phyloP scores from a whole-genome alignment of 2,797 vertebrate species.

The Alauda arvensis region DNA sequence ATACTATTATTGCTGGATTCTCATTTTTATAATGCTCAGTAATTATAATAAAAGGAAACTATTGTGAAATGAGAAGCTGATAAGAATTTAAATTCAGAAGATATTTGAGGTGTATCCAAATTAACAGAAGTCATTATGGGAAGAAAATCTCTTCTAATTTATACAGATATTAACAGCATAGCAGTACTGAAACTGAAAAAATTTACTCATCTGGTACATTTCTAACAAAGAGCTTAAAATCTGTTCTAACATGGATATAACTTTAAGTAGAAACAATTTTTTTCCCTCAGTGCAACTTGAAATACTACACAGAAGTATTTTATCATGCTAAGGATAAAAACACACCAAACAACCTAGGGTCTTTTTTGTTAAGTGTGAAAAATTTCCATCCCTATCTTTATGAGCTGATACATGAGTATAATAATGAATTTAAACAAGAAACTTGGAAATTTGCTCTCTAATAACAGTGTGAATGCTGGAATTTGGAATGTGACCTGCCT shows the following conservation, averaged over 20 bases:
- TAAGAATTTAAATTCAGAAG: not conserved
- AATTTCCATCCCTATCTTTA: not conserved
- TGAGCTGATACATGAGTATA: not conserved
- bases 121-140: not conserved
- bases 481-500: not conserved
- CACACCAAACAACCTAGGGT: fast-evolving
- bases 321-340: not conserved
- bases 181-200: not conserved
- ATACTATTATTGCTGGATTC: not conserved
- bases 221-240: not conserved
- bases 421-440: not conserved
- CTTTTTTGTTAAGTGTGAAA: not conserved
- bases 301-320: not conserved
- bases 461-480: not conserved
- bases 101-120: not conserved
- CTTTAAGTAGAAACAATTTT: not conserved
- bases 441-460: not conserved
- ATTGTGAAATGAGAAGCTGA: not conserved
- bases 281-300: not conserved
- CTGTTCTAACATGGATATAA: not conserved
- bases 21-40: not conserved
- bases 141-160: not conserved
- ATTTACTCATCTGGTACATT: not conserved
- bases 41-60: not conserved
- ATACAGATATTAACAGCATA: not conserved